Conservation (phyloP, 2,797 vertebrate genomes). For the Paedocypris micromegethes region DNA sequence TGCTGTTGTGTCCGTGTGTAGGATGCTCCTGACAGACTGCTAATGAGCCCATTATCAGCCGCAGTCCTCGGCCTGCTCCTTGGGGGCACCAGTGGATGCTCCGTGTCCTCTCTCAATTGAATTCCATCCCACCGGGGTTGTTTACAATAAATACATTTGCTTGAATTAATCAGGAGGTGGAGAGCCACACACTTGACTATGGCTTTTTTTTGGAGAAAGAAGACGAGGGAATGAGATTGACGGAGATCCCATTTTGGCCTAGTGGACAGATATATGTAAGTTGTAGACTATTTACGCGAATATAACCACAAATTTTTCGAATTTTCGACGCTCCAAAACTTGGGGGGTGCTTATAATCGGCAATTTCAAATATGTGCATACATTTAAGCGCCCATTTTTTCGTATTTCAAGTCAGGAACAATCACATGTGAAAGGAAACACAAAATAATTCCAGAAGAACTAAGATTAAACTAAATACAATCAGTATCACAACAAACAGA, state of each 20-base stretch:
- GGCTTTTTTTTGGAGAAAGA: constrained; percentile 36
- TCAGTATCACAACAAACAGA: no score
- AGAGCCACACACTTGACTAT: constrained; percentile 50
- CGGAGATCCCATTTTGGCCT: constrained; percentile 20
- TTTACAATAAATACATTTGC: constrained; percentile 76
- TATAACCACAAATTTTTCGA: no score
- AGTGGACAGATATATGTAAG: no score
- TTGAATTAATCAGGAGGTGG: constrained; percentile 64
- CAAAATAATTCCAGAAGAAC: no score
- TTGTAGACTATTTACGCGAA: no score
- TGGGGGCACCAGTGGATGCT: constrained; percentile 62
- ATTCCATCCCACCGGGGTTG: constrained; percentile 71
- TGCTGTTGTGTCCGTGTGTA: constrained; percentile 59
- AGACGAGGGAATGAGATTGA: constrained; percentile 26
- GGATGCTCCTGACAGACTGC: constrained; percentile 74
- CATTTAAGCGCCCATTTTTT: no score
- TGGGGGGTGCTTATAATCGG: no score
- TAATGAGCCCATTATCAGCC: constrained; percentile 79
- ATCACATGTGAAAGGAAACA: no score
- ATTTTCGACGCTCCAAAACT: no score
- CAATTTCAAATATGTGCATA: no score
- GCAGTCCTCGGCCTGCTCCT: constrained; percentile 59
- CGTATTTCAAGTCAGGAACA: no score
- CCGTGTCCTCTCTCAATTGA: constrained; percentile 68
- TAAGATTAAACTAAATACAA: no score